A percentile compares a stretch with the other conserved stretches of the same genome.
Conservation (phyloP, 2,888 invertebrate species). For the Psylliodes chrysocephalus region DNA sequence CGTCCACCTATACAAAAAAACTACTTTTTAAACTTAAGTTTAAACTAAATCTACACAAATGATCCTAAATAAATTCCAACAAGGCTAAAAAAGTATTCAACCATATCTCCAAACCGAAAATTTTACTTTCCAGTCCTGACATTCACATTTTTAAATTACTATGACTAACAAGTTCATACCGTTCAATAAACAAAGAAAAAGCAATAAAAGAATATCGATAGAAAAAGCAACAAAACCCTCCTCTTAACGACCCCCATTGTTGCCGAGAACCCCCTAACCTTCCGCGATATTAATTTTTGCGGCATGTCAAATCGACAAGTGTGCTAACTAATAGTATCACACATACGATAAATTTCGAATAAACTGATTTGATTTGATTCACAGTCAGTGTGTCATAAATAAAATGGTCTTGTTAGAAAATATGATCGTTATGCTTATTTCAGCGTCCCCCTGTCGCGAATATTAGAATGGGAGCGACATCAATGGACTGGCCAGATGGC, state of each 20-base stretch:
- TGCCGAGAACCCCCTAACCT: conserved; percentile 49
- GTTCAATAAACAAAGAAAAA: no score
- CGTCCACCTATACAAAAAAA: no score
- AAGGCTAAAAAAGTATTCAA: no score
- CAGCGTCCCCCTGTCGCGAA: conserved; percentile 8
- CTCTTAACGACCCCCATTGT: conserved; percentile 54
- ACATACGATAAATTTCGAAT: conserved; percentile 53
- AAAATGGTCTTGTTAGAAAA: conserved; percentile 16
- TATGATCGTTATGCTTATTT: conserved; percentile 3
- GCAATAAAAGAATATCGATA: no score
- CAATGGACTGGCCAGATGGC: conserved; percentile 15
- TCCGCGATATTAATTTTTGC: conserved; percentile 56
- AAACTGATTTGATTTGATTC: conserved; percentile 37
- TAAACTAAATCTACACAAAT: no score
- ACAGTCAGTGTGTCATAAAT: conserved; percentile 31
- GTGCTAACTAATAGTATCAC: conserved; percentile 50
- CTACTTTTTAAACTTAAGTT: no score
- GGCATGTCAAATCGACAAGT: conserved; percentile 51
- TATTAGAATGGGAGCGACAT: not conserved
- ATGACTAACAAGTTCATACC: no score
- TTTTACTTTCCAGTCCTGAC: no score
- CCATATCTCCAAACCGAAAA: no score
- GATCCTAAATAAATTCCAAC: no score
- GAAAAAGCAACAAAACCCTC: no score
- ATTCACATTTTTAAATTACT: no score